Evolutionary conservation across 2,113 vertebrate genomes (phyloP), one percentile per base, ranked within the genome.

Genomic region (Phasianus colchicus): DNA sequence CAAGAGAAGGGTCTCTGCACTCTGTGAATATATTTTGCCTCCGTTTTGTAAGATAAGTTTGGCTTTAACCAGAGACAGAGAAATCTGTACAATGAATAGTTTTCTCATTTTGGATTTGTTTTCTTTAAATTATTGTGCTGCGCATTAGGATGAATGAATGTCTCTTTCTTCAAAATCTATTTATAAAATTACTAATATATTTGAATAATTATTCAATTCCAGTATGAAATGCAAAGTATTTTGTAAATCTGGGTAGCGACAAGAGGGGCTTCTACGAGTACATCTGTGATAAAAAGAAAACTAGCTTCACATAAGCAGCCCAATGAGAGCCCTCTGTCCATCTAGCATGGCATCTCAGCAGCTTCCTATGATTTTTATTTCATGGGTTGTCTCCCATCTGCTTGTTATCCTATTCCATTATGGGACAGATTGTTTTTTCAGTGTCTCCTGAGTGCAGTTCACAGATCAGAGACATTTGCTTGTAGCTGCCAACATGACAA

Each of bases 361-460:
- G 4, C 38, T 74, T 58, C 42, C 36, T 17, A 1, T 29, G 45
- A 30, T 5, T 40, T 76, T 48, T 83, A 21, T 27, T 81, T 52
- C 10, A 0, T 25, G 30, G 20, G 2, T 11, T 45, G 2, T 16
- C 21, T 85, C 36, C 24, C 27, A 17, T 19, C 69, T 43, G 2
- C 74, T 81, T 25, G 19, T 72, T 86, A 13, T 2, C 22, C 20
- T 40, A 0, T 16, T 63, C 50, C 15, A 1, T 4, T 22, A n/a
- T 21, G 55, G 25, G 20, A n/a, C 55, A 43, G 21, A 43, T 16
- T 16, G 13, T 1, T 25, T 76, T 71, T 52, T 43, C 47, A 4
- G 3, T 25, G 1, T 7, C 2, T 36, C 4, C 6, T 13, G 38
- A 40, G 32, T 47, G 0, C 1, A 40, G 6, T 14, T 87, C 0